Evolutionary conservation across 1,140 invertebrate species (phyloP), one percentile per base, ranked within the genome.

Genomic region (Macrobrachium nipponense): DNA sequence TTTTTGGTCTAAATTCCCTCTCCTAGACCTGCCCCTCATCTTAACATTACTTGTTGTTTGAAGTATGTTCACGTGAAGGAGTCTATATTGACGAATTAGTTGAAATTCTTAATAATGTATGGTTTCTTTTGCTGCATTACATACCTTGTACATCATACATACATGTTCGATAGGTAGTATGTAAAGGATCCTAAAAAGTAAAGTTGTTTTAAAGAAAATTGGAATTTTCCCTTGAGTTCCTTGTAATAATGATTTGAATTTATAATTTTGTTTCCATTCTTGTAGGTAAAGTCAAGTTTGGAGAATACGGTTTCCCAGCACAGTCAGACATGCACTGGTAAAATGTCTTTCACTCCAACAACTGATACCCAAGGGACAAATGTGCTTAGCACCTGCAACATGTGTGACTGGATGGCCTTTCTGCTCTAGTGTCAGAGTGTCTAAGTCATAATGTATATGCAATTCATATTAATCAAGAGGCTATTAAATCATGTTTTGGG

Each of bases 361-460:
- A 83, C 82, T 10, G 82, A 83, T 61, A 83, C 82, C 44, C 82
- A 83, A 64, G 82, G 82, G 18, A 73, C 82, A 36, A 83, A 83
- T 66, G 82, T 83, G 17, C 73, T 83, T 20, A 83, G 75, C 61
- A 83, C 82, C 11, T 83, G 82, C 75, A 77, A 51, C 64, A 44
- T 83, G 36, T 83, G 82, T 77, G 82, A 83, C n/a, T 83, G 82
- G 82, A 83, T 83, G 82, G 75, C 82, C 11, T 83, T 83, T 43
- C 73, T 83, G 2, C 44, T 83, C 60, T 83, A 83, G 58, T 44
- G 20, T 20, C 68, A 70, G 17, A 11, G 11, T n/a, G 18, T 23
- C n/a, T 70, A 3, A 43, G 23, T 27, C 68, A 70, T 70, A 23
- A n/a, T 70, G 23, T 70, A 43, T 15, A 70, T 70, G 14, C 14